Percentiles rank a stretch among this genome's conserved stretches.
These are phyloP conservation scores for Drosophila meridionalis DNA, from an alignment of 2,888 invertebrate genomes.

Conservation along the genomic window DNA sequence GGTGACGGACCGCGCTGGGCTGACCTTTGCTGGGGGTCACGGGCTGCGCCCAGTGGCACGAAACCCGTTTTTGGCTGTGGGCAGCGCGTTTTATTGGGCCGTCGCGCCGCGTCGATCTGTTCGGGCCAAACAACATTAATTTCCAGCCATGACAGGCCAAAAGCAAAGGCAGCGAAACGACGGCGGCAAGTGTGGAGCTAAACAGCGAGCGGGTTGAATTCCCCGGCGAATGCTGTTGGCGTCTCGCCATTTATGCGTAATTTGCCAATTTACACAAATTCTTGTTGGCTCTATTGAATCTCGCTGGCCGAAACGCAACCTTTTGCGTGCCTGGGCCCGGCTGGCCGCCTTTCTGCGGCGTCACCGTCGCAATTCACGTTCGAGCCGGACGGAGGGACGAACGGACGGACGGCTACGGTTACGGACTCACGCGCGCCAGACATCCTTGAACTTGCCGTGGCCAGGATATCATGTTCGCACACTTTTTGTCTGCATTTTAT, in stretches of 20 bases:
- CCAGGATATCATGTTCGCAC: constrained; percentile 73
- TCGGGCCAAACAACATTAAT: constrained; percentile 45
- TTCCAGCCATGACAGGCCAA: constrained; percentile 46
- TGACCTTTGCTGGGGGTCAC: constrained; percentile 56
- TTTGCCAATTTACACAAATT: constrained; percentile 67
- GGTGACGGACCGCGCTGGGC: constrained; percentile 1
- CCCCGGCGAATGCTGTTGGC: constrained; percentile 39
- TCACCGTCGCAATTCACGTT: constrained; percentile 20
- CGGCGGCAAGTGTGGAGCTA: background rate
- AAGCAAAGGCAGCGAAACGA: background rate
- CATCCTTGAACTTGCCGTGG: constrained; percentile 76
- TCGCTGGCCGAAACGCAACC: constrained; percentile 34
- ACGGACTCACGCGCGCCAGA: constrained; percentile 61
- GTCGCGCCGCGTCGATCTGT: constrained; percentile 44
- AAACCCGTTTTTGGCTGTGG: constrained; percentile 43
- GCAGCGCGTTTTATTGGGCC: constrained; percentile 11
- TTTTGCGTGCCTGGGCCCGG: constrained; percentile 40
- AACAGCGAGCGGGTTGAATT: constrained; percentile 41
- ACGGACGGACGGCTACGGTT: constrained; percentile 31
- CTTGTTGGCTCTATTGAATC: constrained; percentile 50
- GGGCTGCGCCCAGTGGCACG: constrained; percentile 13
- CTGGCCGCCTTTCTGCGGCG: constrained; percentile 9
- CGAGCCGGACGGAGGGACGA: background rate
- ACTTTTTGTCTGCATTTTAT: constrained; percentile 72
- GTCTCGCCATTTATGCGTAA: constrained; percentile 61